Evolutionary conservation across 2,113 vertebrate genomes (phyloP).

Genomic region (Perccottus glenii): DNA sequence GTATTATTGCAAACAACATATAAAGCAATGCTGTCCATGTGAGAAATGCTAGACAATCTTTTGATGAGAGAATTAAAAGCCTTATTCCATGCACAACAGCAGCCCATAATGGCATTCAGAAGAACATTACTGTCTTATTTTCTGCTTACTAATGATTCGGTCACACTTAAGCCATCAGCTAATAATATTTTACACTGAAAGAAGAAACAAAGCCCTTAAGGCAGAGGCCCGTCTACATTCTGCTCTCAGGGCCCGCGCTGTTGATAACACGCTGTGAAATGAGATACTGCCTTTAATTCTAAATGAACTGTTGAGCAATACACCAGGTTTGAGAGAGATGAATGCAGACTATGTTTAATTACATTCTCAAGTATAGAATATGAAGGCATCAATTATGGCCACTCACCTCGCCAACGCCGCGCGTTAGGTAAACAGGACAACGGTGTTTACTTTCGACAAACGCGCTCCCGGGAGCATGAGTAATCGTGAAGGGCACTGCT

Average conservation of each 20-base stretch:
- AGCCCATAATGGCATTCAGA: slow-evolving; percentile 25
- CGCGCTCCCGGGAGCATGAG: slow-evolving; percentile 56
- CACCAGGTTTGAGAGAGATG: slow-evolving; percentile 33
- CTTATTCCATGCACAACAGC: slow-evolving; percentile 26
- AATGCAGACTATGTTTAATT: slow-evolving; percentile 63
- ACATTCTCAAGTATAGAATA: slow-evolving; percentile 57
- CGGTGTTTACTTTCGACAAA: slow-evolving; percentile 70
- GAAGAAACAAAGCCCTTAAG: slow-evolving; percentile 13
- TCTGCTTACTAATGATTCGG: slow-evolving; percentile 50
- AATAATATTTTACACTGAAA: slow-evolving; percentile 38
- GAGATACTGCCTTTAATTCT: slow-evolving; percentile 52
- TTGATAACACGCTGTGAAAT: slow-evolving; percentile 64
- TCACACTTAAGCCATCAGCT: slow-evolving; percentile 54
- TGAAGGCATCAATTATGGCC: slow-evolving; percentile 66
- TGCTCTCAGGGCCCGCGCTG: slow-evolving; percentile 6
- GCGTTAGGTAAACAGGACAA: slow-evolving; percentile 64
- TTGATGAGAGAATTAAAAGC: slow-evolving; percentile 13
- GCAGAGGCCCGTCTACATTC: slow-evolving; percentile 18
- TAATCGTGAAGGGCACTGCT: slow-evolving; percentile 67
- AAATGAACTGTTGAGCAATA: slow-evolving; percentile 12
- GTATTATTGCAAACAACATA: too few species aligned
- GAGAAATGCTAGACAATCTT: neutral
- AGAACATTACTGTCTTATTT: slow-evolving; percentile 49
- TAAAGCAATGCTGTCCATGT: neutral
- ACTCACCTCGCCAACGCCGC: slow-evolving; percentile 61